Evolutionary conservation across 2,888 invertebrate species (phyloP), one percentile per base, ranked within the genome.

Genomic region (Noctua comes): DNA sequence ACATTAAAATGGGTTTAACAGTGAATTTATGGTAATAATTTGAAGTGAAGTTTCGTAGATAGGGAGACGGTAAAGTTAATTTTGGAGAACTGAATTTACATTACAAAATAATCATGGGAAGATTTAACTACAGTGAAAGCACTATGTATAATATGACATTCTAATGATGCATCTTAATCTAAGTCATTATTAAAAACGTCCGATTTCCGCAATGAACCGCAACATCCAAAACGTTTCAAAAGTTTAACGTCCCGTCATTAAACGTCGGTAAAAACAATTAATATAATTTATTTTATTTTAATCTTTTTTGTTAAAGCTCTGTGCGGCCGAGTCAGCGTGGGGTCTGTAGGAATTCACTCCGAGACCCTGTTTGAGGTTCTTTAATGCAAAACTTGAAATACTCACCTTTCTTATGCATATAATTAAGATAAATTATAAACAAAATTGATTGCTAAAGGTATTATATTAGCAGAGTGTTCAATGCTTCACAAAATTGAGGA

Each of bases 341-440:
- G 79, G 87, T 77, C 88, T 76, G 40, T 48, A 76, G 57, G 79
- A 76, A 81, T 79, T 83, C 81, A 75, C 72, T 80, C 77, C 68
- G 72, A 83, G 73, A 65, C 51, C 80, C 65, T 80, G 70, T 76
- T 80, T 70, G 83, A 65, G 73, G 77, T 77, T 57, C 69, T 72
- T 80, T 82, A 82, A 84, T 88, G 90, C 88, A 79, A 88, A 88
- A 84, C 82, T 82, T 84, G 81, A 88, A 87, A 87, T 87, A 79
- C 75, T 68, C 73, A 74, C 73, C 70, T 86, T 82, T 88, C 72
- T 78, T 79, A 77, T 80, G 88, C 70, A 78, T 84, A 71, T 88
- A 88, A 89, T 88, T 88, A 88, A 81, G 82, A 88, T 89, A 89
- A 81, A 84, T 76, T 84, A 79, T 73, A 64, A 77, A 73, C 66